Percentiles rank a stretch among this genome's conserved stretches.
Evolutionary conservation across 92 coral and sea anemone genomes (phyloP).

Genomic region (Phymanthus crucifer): DNA sequence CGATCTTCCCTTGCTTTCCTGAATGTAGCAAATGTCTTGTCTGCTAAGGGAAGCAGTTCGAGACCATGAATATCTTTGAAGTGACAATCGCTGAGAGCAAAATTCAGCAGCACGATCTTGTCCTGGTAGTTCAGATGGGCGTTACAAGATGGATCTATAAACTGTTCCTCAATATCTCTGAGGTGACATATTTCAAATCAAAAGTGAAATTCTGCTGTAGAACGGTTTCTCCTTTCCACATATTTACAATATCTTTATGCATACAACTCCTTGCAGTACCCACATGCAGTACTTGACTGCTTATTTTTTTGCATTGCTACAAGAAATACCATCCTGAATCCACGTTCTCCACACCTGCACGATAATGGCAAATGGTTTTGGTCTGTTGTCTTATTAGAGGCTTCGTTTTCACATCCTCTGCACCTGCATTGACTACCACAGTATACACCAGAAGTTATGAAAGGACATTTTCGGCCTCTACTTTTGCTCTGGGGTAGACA

Average conservation of each 20-base stretch:
- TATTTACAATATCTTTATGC: no score
- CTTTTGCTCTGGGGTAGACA: background rate
- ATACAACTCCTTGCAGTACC: no score
- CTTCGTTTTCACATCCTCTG: background rate
- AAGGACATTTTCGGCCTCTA: background rate
- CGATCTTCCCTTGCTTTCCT: background rate
- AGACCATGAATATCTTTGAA: constrained; percentile 51
- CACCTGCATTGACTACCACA: background rate
- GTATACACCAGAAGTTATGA: background rate
- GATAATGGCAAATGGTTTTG: background rate
- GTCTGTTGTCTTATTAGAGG: background rate
- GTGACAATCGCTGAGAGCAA: constrained; percentile 54
- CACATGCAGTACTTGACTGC: background rate
- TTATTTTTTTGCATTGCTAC: background rate
- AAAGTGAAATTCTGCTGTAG: background rate
- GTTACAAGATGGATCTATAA: constrained; percentile 36
- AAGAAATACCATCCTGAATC: background rate
- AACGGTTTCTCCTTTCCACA: constrained; percentile 50
- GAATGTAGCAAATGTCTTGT: constrained; percentile 52
- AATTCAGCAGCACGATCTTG: constrained; percentile 64
- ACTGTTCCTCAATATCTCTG: constrained; percentile 47
- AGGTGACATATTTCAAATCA: constrained; percentile 50
- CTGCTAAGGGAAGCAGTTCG: constrained; percentile 67
- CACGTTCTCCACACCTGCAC: background rate
- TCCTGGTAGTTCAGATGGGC: constrained; percentile 11